phyloP scores from a whole-genome alignment of 2,797 vertebrate genomes.

The Serranus cabrilla region DNA sequence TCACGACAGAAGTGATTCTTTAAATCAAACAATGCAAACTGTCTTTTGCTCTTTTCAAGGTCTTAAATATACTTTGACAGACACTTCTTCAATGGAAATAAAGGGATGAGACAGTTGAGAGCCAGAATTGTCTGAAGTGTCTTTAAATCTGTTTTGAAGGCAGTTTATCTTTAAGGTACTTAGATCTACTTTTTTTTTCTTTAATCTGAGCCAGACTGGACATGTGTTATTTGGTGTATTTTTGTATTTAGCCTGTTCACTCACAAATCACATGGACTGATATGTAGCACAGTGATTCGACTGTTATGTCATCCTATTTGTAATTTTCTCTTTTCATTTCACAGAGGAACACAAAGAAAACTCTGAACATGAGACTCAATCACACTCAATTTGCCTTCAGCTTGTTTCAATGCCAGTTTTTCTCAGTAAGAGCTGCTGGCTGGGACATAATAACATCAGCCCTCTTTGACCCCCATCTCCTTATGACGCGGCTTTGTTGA shows the following conservation, averaged over 20 bases:
- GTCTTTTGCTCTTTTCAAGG: slow-evolving; percentile 9
- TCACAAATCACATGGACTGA: neutral
- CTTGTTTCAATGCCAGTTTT: slow-evolving; percentile 12
- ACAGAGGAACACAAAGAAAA: slow-evolving; percentile 1
- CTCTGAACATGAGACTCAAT: neutral
- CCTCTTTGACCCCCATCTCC: slow-evolving; percentile 7
- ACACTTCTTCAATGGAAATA: neutral
- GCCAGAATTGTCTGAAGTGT: neutral
- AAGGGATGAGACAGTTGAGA: slow-evolving; percentile 4
- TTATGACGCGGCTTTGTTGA: no score
- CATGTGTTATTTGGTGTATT: slow-evolving; percentile 4
- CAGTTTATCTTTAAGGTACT: neutral
- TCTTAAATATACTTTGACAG: slow-evolving; percentile 1
- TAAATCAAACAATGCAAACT: slow-evolving; percentile 13
- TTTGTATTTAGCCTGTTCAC: neutral
- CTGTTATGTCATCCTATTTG: neutral
- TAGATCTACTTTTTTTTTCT: neutral
- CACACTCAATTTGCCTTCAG: neutral
- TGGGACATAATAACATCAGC: slow-evolving; percentile 23
- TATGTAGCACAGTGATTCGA: neutral
- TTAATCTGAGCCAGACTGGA: neutral
- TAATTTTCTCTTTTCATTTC: neutral
- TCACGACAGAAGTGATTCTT: slow-evolving; percentile 11
- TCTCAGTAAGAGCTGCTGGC: slow-evolving; percentile 1
- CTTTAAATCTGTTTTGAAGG: neutral